Evolutionary conservation across 2,888 invertebrate genomes (phyloP), one percentile per base, ranked within the genome.

Genomic region (Pammene fasciana): DNA sequence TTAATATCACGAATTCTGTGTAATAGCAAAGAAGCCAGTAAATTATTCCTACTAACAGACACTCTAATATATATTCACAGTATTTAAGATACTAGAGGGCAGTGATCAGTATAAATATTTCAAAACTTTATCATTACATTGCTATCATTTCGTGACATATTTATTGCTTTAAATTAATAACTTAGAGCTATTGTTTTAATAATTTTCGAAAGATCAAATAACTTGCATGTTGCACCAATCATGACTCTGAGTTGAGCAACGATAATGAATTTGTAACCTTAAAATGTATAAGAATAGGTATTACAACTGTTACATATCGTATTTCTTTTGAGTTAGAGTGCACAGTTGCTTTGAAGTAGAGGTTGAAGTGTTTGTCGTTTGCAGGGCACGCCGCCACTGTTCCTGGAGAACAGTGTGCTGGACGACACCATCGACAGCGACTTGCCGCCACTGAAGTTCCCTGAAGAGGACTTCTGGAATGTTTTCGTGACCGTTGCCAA

Each of bases 401-500:
- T 70, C 36, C 70, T 76, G 59, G 83, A 84, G 66, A 75, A 75
- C 18, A 76, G 16, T 61, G 38, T 78, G 18, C 16, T 77, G 13
- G 86, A 87, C 9, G 87, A 89, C 64, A 76, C 83, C 0, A 85
- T 86, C 56, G 91, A 91, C 67, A 88, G 86, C 73, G 91, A 92
- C 45, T 76, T 92, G 71, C 92, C 92, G 26, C 85, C 90, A 10
- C 76, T 93, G 48, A 85, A 88, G 74, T 91, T 92, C 73, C 92
- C 93, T 0, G 87, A 90, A 48, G 87, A 90, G 0, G 87, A 90
- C 67, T 88, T 83, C 73, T 94, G 94, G 95, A 93, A 94, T 78
- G 94, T 95, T 7, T 94, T 92, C 75, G 92, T 95, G 11, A 94
- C 94, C 0, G 93, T 93, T 46, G 94, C 94, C 7, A 91, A 90